Evolutionary conservation across 2,888 invertebrate genomes (phyloP).

Genomic region (Lasiommata megera): DNA sequence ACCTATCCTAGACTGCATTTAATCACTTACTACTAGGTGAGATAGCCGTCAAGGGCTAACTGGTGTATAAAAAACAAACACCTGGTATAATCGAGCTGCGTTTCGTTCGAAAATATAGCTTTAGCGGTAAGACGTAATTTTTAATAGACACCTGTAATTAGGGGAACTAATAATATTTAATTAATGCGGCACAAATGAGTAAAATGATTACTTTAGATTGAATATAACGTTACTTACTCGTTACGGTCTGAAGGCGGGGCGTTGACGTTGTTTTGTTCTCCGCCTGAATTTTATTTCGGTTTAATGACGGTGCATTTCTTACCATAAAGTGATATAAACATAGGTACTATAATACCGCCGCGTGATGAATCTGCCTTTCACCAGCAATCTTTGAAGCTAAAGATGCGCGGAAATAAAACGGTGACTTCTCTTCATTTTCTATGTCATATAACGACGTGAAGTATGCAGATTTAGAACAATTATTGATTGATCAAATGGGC

Average conservation of each 20-base stretch:
- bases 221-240: slow-evolving; percentile 60
- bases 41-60: too few species aligned
- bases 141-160: slow-evolving; percentile 15
- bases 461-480: too few species aligned
- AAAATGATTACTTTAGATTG: slow-evolving; percentile 69
- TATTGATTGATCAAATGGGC: too few species aligned
- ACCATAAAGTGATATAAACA: slow-evolving; percentile 4
- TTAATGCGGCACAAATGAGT: slow-evolving; percentile 52
- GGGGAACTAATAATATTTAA: slow-evolving; percentile 41
- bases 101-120: not conserved
- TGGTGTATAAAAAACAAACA: too few species aligned
- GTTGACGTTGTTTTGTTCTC: slow-evolving; percentile 50
- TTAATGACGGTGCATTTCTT: slow-evolving; percentile 34
- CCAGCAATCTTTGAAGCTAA: slow-evolving; percentile 3
- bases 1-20: too few species aligned
- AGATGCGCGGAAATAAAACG: not conserved
- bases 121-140: not conserved
- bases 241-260: slow-evolving; percentile 62
- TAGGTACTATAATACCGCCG: slow-evolving; percentile 12
- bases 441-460: too few species aligned
- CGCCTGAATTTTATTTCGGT: slow-evolving; percentile 40
- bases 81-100: not conserved
- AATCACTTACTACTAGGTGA: too few species aligned
- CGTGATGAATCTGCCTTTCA: slow-evolving; percentile 17
- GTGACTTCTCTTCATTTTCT: not conserved